phyloP scores from a whole-genome alignment of 2,888 invertebrate genomes.

The Agrotis exclamationis region DNA sequence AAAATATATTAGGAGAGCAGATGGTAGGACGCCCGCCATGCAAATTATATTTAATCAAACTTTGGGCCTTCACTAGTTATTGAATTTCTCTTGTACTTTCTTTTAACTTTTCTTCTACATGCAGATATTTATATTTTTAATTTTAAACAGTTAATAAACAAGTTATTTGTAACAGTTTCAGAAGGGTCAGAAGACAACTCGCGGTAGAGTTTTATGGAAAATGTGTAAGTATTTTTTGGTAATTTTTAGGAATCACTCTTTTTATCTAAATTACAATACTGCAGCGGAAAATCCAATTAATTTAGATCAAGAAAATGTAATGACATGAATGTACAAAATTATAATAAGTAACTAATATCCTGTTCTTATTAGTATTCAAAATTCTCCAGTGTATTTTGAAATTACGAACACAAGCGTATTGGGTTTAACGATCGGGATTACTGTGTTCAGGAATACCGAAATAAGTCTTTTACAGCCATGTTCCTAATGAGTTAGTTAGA shows the following conservation, averaged over 20 bases:
- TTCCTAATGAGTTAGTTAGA: constrained; percentile 20
- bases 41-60: constrained; percentile 87
- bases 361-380: constrained; percentile 19
- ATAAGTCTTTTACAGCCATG: constrained; percentile 6
- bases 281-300: neutral
- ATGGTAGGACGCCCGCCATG: constrained; percentile 81
- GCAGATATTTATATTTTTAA: constrained; percentile 21
- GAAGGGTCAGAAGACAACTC: constrained; percentile 38
- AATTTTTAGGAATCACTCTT: neutral
- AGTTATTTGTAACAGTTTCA: constrained; percentile 29
- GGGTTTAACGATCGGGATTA: constrained; percentile 34
- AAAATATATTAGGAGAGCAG: constrained; percentile 87
- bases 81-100: constrained; percentile 74
- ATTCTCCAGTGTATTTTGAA: constrained; percentile 27
- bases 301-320: neutral
- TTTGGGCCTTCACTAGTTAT: constrained; percentile 72
- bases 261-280: neutral
- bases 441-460: constrained; percentile 7
- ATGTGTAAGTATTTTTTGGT: constrained; percentile 38
- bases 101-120: constrained; percentile 16
- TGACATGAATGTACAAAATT: neutral
- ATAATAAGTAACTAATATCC: constrained; percentile 16
- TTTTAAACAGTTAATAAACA: constrained; percentile 43
- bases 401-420: constrained; percentile 32
- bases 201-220: constrained; percentile 18